Percentiles rank a stretch among this genome's conserved stretches.
These are phyloP conservation scores for Onthophagus sagittarius DNA, from an alignment of 2,888 invertebrate species.

Conservation along the genomic window DNA sequence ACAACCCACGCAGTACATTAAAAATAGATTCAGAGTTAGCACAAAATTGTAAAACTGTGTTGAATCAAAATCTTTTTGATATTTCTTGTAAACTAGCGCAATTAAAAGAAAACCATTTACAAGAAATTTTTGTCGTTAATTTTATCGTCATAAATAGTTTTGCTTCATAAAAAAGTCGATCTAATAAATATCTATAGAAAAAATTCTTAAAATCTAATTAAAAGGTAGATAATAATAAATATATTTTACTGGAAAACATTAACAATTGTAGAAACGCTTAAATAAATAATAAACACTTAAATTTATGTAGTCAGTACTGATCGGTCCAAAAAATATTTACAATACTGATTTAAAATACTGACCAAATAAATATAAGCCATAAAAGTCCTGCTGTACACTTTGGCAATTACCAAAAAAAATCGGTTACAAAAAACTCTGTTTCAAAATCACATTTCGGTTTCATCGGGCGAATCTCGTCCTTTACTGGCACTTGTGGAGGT, in stretches of 20 bases:
- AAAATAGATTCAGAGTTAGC: too few relatives aligned
- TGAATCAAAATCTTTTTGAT: too few relatives aligned
- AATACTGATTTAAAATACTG: too few relatives aligned
- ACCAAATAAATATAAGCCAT: too few relatives aligned
- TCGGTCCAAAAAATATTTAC: too few relatives aligned
- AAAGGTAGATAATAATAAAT: neutral
- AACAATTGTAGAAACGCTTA: neutral
- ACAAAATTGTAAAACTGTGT: too few relatives aligned
- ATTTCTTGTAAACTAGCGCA: too few relatives aligned
- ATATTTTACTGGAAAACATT: slow-evolving; percentile 8
- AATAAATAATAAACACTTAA: neutral
- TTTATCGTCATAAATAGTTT: neutral
- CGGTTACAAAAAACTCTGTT: neutral
- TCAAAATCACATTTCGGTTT: neutral
- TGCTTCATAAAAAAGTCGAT: neutral
- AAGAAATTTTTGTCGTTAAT: neutral
- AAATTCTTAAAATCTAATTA: neutral
- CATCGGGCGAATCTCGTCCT: neutral
- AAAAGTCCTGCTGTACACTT: neutral
- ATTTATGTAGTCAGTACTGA: too few relatives aligned
- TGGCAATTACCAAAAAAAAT: neutral
- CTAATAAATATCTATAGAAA: slow-evolving; percentile 4
- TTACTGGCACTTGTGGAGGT: neutral
- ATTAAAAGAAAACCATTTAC: neutral
- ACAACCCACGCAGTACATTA: too few relatives aligned